These are phyloP conservation scores for Nemotelus pantherinus DNA, from an alignment of 2,888 invertebrate genomes.

Conservation along the genomic window DNA sequence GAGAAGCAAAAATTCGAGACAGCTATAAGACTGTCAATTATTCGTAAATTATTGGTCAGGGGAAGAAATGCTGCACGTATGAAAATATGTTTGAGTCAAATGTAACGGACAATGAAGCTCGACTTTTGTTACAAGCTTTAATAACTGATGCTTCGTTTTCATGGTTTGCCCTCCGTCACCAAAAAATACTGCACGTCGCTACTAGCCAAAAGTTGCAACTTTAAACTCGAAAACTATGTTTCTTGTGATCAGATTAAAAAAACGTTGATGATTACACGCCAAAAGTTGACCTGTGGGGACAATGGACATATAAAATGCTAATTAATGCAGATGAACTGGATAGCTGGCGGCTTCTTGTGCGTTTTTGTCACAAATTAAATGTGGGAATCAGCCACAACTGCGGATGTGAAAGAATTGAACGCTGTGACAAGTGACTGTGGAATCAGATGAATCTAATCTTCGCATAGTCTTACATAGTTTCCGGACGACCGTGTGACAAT, in stretches of 20 bases:
- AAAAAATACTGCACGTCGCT: no score
- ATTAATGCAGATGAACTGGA: slow-evolving; percentile 34
- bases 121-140: no score
- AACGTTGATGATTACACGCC: slow-evolving; percentile 3
- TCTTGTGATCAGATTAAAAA: neutral
- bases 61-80: no score
- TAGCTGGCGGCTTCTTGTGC: neutral
- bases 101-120: no score
- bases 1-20: no score
- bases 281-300: slow-evolving; percentile 10
- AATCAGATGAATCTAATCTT: slow-evolving; percentile 16
- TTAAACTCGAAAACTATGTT: no score
- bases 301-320: slow-evolving; percentile 35
- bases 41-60: no score
- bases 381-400: slow-evolving; percentile 17
- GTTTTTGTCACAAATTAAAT: slow-evolving; percentile 34
- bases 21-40: no score
- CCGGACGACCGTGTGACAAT: slow-evolving; percentile 24
- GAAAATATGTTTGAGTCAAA: no score
- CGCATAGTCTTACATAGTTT: slow-evolving; percentile 15
- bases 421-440: slow-evolving; percentile 22
- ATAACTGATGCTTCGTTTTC: no score
- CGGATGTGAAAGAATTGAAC: slow-evolving; percentile 29
- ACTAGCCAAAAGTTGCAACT: no score
- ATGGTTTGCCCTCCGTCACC: no score